A percentile compares a stretch with the other conserved stretches of the same genome.
Conservation (phyloP, 2,888 invertebrate species). For the Ectemnius lituratus region DNA sequence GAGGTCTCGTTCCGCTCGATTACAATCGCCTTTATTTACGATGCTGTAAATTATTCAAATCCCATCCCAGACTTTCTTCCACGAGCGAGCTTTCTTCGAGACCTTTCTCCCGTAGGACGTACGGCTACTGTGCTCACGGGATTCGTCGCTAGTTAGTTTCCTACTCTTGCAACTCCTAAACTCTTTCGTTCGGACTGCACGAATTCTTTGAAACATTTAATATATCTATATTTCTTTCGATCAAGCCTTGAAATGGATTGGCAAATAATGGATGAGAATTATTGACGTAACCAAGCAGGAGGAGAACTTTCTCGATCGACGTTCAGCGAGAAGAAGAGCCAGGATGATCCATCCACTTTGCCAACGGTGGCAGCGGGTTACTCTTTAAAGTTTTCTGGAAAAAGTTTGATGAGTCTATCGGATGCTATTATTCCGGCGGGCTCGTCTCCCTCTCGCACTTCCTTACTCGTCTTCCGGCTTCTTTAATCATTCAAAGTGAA, state of each 20-base stretch:
- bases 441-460: conserved; percentile 45
- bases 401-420: conserved; percentile 78
- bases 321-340: conserved; percentile 25
- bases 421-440: conserved; percentile 72
- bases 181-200: too few species aligned
- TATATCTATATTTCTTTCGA: too few species aligned
- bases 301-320: conserved; percentile 14
- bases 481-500: conserved; percentile 78
- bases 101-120: conserved; percentile 29
- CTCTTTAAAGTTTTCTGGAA: conserved; percentile 66
- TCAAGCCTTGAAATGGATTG: too few species aligned
- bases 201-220: too few species aligned
- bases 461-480: conserved; percentile 67
- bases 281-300: too few species aligned
- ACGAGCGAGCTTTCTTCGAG: conserved; percentile 26
- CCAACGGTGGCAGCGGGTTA: conserved; percentile 46
- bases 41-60: conserved; percentile 72
- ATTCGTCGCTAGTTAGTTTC: too few species aligned
- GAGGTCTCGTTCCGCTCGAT: conserved; percentile 68
- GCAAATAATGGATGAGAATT: too few species aligned
- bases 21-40: conserved; percentile 68
- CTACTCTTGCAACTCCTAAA: too few species aligned
- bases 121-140: neutral
- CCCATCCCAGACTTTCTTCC: conserved; percentile 40
- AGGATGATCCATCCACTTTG: conserved; percentile 52